Conservation (phyloP, 1,140 invertebrate species). For the Tribolium madens region DNA sequence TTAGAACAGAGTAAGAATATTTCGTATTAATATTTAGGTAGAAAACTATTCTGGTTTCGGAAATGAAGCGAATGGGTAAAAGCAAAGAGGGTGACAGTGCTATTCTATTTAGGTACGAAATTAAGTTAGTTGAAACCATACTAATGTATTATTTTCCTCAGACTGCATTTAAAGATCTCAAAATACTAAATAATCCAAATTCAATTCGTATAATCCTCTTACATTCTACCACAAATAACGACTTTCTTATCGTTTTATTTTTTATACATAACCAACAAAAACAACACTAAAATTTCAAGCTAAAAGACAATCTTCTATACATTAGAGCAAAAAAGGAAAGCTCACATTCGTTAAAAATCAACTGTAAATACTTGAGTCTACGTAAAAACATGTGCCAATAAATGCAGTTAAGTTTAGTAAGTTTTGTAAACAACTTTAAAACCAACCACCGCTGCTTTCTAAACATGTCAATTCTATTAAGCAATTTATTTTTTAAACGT, state of each 20-base stretch:
- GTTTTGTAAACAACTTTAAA: not conserved
- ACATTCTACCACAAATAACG: not conserved
- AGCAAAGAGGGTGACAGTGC: slow-evolving; percentile 36
- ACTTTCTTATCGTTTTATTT: not conserved
- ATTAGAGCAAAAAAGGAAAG: too few relatives aligned
- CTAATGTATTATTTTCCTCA: slow-evolving; percentile 49
- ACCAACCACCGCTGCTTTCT: not conserved
- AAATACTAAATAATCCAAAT: slow-evolving; percentile 17
- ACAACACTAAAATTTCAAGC: not conserved
- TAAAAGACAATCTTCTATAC: too few relatives aligned
- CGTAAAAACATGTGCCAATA: not conserved
- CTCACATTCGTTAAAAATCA: not conserved
- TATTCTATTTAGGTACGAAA: slow-evolving; percentile 43
- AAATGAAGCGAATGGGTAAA: slow-evolving; percentile 36
- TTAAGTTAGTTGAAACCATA: slow-evolving; percentile 48
- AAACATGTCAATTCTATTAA: not conserved
- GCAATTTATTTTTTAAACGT: not conserved
- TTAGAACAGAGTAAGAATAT: slow-evolving; percentile 17
- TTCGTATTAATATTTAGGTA: slow-evolving; percentile 19
- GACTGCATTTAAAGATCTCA: slow-evolving; percentile 29
- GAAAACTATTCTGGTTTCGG: slow-evolving; percentile 27
- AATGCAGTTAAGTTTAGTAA: not conserved
- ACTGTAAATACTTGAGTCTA: not conserved
- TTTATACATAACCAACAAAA: not conserved
- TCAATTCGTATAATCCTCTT: slow-evolving; percentile 23